These are phyloP conservation scores for Hydropsyche betteni DNA, from an alignment of 2,888 invertebrate genomes.

Conservation along the genomic window DNA sequence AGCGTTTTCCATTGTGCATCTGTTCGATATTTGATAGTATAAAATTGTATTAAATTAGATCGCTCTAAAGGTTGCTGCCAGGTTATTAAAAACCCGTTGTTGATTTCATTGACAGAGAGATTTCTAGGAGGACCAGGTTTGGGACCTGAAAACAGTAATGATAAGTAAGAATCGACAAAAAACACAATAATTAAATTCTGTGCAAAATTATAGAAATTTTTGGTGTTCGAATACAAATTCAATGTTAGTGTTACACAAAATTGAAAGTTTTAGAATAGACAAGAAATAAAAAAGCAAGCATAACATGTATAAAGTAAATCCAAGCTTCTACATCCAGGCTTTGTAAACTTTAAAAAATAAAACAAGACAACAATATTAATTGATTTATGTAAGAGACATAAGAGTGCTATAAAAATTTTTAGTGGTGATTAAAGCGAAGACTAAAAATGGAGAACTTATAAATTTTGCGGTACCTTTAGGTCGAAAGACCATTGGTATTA, in stretches of 20 bases:
- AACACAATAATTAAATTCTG: slow-evolving; percentile 46
- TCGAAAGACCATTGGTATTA: slow-evolving; percentile 75
- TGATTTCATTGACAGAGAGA: slow-evolving; percentile 87
- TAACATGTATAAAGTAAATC: background rate
- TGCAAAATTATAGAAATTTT: too few species aligned
- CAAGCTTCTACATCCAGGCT: background rate
- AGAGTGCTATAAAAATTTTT: slow-evolving; percentile 29
- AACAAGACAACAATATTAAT: too few species aligned
- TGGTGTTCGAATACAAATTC: too few species aligned
- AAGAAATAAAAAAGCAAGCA: too few species aligned
- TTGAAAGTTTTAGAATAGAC: too few species aligned
- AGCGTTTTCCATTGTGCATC: slow-evolving; percentile 90
- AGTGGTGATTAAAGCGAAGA: slow-evolving; percentile 18
- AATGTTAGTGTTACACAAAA: too few species aligned
- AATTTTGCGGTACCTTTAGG: slow-evolving; percentile 71
- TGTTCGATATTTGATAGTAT: slow-evolving; percentile 90
- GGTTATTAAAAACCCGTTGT: slow-evolving; percentile 89
- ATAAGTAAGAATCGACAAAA: too few species aligned
- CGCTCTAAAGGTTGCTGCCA: slow-evolving; percentile 89
- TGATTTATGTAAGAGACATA: background rate
- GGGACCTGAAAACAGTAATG: slow-evolving; percentile 71
- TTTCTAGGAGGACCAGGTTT: slow-evolving; percentile 92
- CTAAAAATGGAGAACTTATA: slow-evolving; percentile 48
- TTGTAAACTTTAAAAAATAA: background rate
- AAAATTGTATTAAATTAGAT: slow-evolving; percentile 84